phyloP scores from a whole-genome alignment of 1,140 invertebrate genomes.

The Drosophila cardini region DNA sequence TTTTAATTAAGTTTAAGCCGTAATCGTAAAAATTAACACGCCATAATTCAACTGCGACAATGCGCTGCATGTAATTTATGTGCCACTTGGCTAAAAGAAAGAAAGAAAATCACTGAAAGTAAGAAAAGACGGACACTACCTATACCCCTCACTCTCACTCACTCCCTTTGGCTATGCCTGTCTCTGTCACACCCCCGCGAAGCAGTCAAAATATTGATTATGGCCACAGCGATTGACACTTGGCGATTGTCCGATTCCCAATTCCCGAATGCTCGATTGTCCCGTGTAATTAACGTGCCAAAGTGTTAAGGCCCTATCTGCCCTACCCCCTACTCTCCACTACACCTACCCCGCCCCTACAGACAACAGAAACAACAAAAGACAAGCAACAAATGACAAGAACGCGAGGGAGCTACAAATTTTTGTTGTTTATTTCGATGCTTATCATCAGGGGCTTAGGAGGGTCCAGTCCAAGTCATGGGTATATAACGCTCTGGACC shows the following conservation, averaged over 20 bases:
- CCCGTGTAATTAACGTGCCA: conserved; percentile 79
- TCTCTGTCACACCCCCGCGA: conserved; percentile 6
- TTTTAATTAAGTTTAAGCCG: conserved; percentile 83
- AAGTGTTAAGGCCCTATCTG: conserved; percentile 69
- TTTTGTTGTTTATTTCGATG: conserved; percentile 81
- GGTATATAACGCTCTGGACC: conserved; percentile 28
- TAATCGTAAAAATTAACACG: conserved; percentile 83
- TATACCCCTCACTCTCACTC: background rate
- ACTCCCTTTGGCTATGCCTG: background rate
- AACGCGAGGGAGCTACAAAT: conserved; percentile 68
- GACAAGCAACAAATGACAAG: conserved; percentile 44
- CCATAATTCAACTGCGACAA: conserved; percentile 82
- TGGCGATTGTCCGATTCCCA: conserved; percentile 33
- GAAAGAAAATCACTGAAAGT: conserved; percentile 16
- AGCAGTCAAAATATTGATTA: conserved; percentile 78
- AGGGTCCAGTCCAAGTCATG: conserved; percentile 9
- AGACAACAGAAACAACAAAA: conserved; percentile 10
- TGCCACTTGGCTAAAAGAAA: conserved; percentile 34
- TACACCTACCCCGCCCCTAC: background rate
- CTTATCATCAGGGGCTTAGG: conserved; percentile 55
- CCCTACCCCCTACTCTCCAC: background rate
- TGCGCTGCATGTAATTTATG: conserved; percentile 82
- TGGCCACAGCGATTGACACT: conserved; percentile 64
- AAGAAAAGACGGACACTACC: background rate
- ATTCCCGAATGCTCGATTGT: conserved; percentile 33